Percentiles rank a stretch among this genome's conserved stretches.
phyloP scores from a whole-genome alignment of 2,888 invertebrate species.

The Chrysopilus asiliformis region DNA sequence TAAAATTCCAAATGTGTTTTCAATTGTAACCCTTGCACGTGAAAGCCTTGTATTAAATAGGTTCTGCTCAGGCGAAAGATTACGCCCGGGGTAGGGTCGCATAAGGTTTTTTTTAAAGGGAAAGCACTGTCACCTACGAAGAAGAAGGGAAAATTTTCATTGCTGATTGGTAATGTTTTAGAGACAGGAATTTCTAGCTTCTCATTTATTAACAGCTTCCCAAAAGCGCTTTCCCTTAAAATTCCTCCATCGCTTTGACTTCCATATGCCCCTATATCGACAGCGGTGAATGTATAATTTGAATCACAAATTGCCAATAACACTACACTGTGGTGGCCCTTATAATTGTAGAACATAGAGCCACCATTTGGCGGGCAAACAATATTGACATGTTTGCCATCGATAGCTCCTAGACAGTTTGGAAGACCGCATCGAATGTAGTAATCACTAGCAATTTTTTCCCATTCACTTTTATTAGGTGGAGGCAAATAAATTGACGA shows the following conservation, averaged over 20 bases:
- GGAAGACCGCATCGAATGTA: slow-evolving; percentile 10
- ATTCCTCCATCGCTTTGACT: slow-evolving; percentile 1
- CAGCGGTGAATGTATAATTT: slow-evolving; percentile 9
- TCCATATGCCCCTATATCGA: slow-evolving; percentile 13
- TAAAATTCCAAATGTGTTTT: slow-evolving; percentile 6
- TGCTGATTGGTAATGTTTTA: background rate
- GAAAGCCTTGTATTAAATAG: slow-evolving; percentile 6
- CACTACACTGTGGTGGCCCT: slow-evolving; percentile 14
- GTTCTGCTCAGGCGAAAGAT: background rate
- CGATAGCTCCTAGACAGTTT: slow-evolving; percentile 17
- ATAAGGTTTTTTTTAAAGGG: slow-evolving; percentile 2
- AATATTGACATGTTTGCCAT: slow-evolving; percentile 15
- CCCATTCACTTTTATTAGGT: slow-evolving; percentile 14
- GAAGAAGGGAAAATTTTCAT: slow-evolving; percentile 1
- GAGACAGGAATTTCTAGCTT: slow-evolving; percentile 11
- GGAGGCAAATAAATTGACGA: slow-evolving; percentile 11
- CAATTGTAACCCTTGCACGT: slow-evolving; percentile 3
- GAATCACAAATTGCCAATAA: slow-evolving; percentile 8
- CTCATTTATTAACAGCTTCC: slow-evolving; percentile 11
- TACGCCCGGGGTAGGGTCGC: slow-evolving; percentile 1
- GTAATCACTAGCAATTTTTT: slow-evolving; percentile 14
- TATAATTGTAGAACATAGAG: slow-evolving; percentile 14
- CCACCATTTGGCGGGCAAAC: slow-evolving; percentile 17
- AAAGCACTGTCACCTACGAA: slow-evolving; percentile 5
- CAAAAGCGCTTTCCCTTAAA: slow-evolving; percentile 13